Percentiles rank a stretch among this genome's conserved stretches.
phyloP scores from a whole-genome alignment of 2,888 invertebrate species.

The Heliconius sara region DNA sequence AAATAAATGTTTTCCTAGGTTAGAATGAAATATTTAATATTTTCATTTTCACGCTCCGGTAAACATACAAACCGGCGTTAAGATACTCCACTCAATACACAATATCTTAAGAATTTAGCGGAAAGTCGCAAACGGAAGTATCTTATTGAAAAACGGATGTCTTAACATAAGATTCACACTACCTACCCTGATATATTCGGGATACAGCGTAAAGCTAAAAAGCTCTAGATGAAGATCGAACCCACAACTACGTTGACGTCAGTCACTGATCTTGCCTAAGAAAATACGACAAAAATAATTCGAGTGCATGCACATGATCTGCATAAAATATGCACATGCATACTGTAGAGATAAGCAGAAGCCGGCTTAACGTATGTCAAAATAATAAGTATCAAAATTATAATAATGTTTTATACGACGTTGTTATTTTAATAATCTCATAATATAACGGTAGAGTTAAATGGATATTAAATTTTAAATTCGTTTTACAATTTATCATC shows the following conservation, averaged over 20 bases:
- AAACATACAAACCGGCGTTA: too few relatives aligned
- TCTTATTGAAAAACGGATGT: not conserved
- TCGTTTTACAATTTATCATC: not conserved
- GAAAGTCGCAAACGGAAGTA: not conserved
- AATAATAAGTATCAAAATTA: not conserved
- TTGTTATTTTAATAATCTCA: slow-evolving; percentile 4
- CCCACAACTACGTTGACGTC: too few relatives aligned
- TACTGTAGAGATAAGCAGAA: not conserved
- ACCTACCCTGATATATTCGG: not conserved
- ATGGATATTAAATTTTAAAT: slow-evolving; percentile 5
- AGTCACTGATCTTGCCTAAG: not conserved
- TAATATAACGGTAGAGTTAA: too few relatives aligned
- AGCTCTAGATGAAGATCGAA: not conserved
- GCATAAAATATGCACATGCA: slow-evolving; percentile 8
- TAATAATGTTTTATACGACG: not conserved
- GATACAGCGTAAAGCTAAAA: not conserved
- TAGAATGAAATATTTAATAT: too few relatives aligned
- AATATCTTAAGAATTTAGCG: not conserved
- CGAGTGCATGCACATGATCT: not conserved
- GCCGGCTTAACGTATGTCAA: slow-evolving; percentile 8
- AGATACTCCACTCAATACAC: too few relatives aligned
- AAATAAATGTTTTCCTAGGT: too few relatives aligned
- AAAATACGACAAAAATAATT: slow-evolving; percentile 8
- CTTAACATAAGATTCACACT: not conserved
- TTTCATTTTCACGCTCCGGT: too few relatives aligned